Base-by-base conservation (phyloP, 1,140 invertebrate species). In the Archivesica marissinica region DNA sequence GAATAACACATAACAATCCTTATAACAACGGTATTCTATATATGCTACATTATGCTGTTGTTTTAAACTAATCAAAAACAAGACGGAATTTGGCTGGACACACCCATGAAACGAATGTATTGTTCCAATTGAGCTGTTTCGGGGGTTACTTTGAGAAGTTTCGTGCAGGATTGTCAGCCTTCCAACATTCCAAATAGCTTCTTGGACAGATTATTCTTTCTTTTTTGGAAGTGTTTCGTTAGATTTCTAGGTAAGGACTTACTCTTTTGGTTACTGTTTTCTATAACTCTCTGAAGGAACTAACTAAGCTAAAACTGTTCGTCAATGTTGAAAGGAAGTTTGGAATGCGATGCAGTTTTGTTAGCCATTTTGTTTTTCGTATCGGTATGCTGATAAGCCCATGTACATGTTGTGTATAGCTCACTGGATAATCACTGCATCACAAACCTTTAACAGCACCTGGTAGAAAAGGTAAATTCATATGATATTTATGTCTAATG, bases 121-220 rank as follows among this genome's bases (percentile, higher is more conserved):
- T 64, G 30, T 35, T 33, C 59, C 59, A 64, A 64, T 64, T 64
- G 38, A 33, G 59, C 11, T 20, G 38, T 11, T 20, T 6, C 38
- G 33, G 30, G 59, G 59, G 59, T 35, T 64, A 64, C 59, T 64
- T 64, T 64, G 2, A 64, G 25, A 35, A 17, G 33, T 33, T 64
- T 64, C 59, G 59, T 64, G 59, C 25, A 0, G 59, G 59, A 1
- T 33, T 64, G 28, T 17, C 1, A 35, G 59, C 59, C n/a, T 64
- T 64, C 59, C 59, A 64, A 64, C 59, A 64, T 64, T 64, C 59
- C 59, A 35, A 64, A 64, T 64, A 17, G 59, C 23, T 52, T 64
- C 13, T 35, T 64, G 28, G 59, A 35, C 28, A 17, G 33, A 13
- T 35, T 35, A 25, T 35, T 35, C 20, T 23, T 52, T 33, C 38